phyloP scores from a whole-genome alignment of 1,140 invertebrate genomes.

The Halyomorpha halys region DNA sequence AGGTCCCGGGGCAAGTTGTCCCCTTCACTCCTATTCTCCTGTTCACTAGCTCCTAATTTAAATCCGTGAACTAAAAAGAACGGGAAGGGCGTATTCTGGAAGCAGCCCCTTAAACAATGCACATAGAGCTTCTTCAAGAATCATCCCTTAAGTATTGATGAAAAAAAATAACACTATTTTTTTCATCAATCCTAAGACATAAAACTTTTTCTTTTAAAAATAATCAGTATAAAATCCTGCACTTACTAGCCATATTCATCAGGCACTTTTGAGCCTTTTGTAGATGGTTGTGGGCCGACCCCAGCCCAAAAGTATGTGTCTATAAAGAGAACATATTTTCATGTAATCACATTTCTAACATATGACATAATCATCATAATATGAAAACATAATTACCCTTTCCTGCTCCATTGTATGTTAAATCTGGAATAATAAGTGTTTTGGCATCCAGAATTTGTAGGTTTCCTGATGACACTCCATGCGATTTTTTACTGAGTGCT shows the following conservation, averaged over 20 bases:
- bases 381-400: slow-evolving; percentile 40
- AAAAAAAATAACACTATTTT: no score
- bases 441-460: slow-evolving; percentile 72
- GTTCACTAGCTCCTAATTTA: no score
- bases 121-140: no score
- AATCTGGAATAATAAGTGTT: slow-evolving; percentile 62
- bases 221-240: not conserved
- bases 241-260: slow-evolving; percentile 90
- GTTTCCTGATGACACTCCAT: slow-evolving; percentile 58
- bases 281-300: slow-evolving; percentile 71
- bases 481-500: slow-evolving; percentile 54
- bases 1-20: no score
- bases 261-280: slow-evolving; percentile 68
- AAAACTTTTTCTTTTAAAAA: no score
- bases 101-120: not conserved
- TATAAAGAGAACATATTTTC: slow-evolving; percentile 27
- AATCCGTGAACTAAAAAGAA: no score
- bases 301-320: slow-evolving; percentile 82
- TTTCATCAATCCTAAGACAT: no score
- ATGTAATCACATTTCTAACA: not conserved
- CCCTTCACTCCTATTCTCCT: no score
- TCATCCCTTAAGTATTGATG: no score
- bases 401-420: slow-evolving; percentile 60
- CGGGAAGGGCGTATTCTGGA: not conserved
- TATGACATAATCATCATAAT: not conserved